Conservation (phyloP, 2,797 vertebrate genomes). For the Cyclura pinguis region DNA sequence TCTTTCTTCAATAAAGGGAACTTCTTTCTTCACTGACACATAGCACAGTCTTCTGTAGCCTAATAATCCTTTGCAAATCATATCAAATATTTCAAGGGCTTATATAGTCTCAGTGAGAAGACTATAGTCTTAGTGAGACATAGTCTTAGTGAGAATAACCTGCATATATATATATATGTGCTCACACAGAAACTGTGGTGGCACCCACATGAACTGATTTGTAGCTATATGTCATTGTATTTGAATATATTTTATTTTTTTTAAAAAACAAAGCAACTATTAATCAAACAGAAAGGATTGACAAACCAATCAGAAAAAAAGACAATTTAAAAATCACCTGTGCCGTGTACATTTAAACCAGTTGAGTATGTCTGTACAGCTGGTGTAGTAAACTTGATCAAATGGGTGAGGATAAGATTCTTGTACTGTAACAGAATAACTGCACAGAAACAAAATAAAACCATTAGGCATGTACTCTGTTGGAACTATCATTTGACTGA, state of each 20-base stretch:
- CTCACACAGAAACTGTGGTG: background rate
- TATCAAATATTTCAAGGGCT: background rate
- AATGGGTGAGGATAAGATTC: slow-evolving; percentile 95
- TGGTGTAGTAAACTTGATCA: slow-evolving; percentile 96
- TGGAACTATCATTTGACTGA: background rate
- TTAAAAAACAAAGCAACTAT: background rate
- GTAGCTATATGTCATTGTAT: background rate
- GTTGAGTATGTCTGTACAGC: slow-evolving; percentile 95
- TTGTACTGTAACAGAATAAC: slow-evolving; percentile 94
- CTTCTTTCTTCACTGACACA: background rate
- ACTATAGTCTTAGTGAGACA: too few species aligned
- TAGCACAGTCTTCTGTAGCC: background rate
- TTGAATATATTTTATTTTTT: background rate
- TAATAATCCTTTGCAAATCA: slow-evolving; percentile 15
- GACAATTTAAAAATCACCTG: slow-evolving; percentile 83
- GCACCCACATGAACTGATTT: background rate
- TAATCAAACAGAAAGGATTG: background rate
- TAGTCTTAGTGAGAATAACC: background rate
- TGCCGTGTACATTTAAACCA: slow-evolving; percentile 98
- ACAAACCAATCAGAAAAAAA: slow-evolving; percentile 22
- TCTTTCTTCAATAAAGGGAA: background rate
- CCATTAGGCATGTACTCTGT: background rate
- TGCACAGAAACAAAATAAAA: slow-evolving; percentile 69
- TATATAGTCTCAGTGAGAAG: background rate
- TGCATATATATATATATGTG: background rate